Evolutionary conservation across 1,140 invertebrate genomes (phyloP), one percentile per base, ranked within the genome.

Genomic region (Bombus soroeensis): DNA sequence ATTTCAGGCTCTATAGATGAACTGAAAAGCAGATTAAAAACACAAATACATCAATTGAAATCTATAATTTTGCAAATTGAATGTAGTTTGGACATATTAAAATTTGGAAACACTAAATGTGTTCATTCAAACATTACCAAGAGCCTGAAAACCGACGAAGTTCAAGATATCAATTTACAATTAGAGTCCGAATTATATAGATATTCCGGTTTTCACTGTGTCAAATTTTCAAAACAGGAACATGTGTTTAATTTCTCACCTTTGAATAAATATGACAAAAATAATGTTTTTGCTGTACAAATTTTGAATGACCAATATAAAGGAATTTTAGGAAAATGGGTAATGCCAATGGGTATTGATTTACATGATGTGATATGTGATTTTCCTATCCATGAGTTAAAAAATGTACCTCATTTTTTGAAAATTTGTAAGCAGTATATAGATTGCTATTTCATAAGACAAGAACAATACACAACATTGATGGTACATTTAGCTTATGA

Each of bases 271-370:
- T 57, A 62, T 4, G 47, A 70, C 0, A 81, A 70, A 34, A 0
- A 47, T 66, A 53, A 84, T 34, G 71, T 39, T 13, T 85, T 82
- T 34, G 88, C 74, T 3, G 22, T 93, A 59, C 90, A 93, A 84
- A 75, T 93, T 39, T 66, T 90, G 0, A 78, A 72, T 22, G 37
- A 77, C 0, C 13, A 89, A n/a, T n/a, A 12, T 6, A 87, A 83
- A 74, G 37, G 28, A 25, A 32, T 13, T 12, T 37, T 93, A 22
- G 92, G 92, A 57, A 93, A 92, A 74, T 93, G 91, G 90, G 15
- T 89, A 15, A 90, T 93, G 89, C 92, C 92, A 6, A 83, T 88
- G 71, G 87, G 86, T 10, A 59, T 92, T 25, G 78, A 92, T 47
- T 79, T 92, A 57, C 70, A 89, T 18, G 2, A 85, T 0, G 72